phyloP scores from a whole-genome alignment of 2,888 invertebrate species.

The Nipponacmea schrenckii region DNA sequence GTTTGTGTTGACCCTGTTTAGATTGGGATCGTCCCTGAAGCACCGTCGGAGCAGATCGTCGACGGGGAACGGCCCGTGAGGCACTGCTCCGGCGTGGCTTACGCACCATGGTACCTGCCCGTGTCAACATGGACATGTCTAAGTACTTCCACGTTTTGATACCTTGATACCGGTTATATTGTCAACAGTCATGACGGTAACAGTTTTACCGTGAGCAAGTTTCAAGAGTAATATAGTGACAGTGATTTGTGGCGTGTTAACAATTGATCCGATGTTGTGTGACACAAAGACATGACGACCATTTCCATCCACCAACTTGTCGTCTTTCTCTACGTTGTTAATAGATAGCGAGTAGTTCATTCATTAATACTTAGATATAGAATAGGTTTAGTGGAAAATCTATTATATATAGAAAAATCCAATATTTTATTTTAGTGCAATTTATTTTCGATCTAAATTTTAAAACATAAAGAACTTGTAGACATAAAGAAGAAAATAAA shows the following conservation, averaged over 20 bases:
- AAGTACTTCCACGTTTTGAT: background rate
- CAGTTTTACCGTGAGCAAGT: background rate
- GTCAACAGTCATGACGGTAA: background rate
- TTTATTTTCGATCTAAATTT: too few relatives aligned
- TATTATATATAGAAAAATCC: too few relatives aligned
- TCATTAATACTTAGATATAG: too few relatives aligned
- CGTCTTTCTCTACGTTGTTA: too few relatives aligned
- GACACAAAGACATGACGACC: too few relatives aligned
- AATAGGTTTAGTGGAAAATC: too few relatives aligned
- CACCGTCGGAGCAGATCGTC: constrained; percentile 23
- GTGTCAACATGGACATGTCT: constrained; percentile 23
- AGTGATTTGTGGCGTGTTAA: constrained; percentile 1
- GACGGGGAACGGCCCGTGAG: constrained; percentile 10
- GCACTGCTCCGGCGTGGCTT: constrained; percentile 20
- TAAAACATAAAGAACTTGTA: too few relatives aligned
- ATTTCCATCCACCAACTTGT: too few relatives aligned
- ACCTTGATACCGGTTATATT: background rate
- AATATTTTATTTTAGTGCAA: too few relatives aligned
- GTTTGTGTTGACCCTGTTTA: constrained; percentile 10
- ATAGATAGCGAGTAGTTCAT: too few relatives aligned
- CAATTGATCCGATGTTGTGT: constrained; percentile 1
- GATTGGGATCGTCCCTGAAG: constrained; percentile 20
- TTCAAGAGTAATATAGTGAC: background rate
- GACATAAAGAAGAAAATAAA: too few relatives aligned
- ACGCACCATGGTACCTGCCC: constrained; percentile 23